These are phyloP conservation scores for Characodon lateralis DNA, from an alignment of 2,797 vertebrate species.

Conservation along the genomic window DNA sequence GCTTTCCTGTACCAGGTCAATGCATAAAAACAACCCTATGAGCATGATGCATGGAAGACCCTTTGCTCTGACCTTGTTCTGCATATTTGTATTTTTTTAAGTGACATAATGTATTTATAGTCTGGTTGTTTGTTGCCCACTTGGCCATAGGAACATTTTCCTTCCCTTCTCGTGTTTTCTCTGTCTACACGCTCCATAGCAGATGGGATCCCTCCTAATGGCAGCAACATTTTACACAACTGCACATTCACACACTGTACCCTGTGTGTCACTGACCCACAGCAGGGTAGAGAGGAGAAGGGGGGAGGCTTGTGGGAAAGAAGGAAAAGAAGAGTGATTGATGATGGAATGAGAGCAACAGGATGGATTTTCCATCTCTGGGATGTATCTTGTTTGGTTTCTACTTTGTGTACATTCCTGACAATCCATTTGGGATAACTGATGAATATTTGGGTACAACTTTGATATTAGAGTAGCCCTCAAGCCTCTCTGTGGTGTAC, in stretches of 20 bases:
- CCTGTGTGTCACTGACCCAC: conserved; percentile 72
- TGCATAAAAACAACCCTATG: background rate
- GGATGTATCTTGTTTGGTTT: conserved; percentile 20
- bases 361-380: conserved; percentile 33
- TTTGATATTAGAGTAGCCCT: conserved; percentile 29
- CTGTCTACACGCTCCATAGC: conserved; percentile 36
- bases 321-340: conserved; percentile 38
- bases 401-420: conserved; percentile 50
- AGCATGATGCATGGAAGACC: background rate
- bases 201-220: conserved; percentile 73
- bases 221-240: conserved; percentile 70
- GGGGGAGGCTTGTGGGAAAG: conserved; percentile 40
- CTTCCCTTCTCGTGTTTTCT: conserved; percentile 39
- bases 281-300: background rate
- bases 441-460: conserved; percentile 46
- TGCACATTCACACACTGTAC: conserved; percentile 34
- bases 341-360: conserved; percentile 30
- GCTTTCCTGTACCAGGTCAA: background rate
- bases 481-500: conserved; percentile 30
- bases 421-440: conserved; percentile 31
- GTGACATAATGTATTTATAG: background rate
- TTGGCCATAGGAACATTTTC: conserved; percentile 46
- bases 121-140: conserved; percentile 16
- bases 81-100: conserved; percentile 8
- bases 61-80: background rate